A percentile compares a stretch with the other conserved stretches of the same genome.
These are phyloP conservation scores for Steatocranus sp. DNA, from an alignment of 2,797 vertebrate genomes.

Conservation along the genomic window DNA sequence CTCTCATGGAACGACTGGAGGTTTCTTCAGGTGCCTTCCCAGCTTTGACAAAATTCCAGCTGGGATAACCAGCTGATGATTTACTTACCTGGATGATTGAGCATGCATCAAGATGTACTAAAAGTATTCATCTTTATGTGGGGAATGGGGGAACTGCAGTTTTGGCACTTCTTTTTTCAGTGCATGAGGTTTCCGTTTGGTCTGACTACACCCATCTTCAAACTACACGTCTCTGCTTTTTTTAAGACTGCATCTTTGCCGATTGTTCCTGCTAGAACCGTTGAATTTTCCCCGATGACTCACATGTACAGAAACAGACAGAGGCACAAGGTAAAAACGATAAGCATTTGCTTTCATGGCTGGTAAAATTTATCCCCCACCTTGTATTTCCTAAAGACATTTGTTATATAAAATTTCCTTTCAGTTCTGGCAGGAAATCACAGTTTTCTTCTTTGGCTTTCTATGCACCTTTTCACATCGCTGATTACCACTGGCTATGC, in stretches of 20 bases:
- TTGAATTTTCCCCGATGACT: rapidly evolving
- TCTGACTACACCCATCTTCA: not conserved
- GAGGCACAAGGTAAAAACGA: rapidly evolving
- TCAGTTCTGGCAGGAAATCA: not conserved
- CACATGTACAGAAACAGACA: not conserved
- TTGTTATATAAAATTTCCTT: not conserved
- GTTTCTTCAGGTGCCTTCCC: not conserved
- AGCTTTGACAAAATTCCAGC: not conserved
- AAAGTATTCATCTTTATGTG: not conserved
- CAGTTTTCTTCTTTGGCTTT: not conserved
- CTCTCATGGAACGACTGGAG: rapidly evolving
- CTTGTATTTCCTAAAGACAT: not conserved
- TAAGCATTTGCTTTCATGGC: not conserved
- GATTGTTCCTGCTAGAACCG: not conserved
- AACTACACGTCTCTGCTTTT: not conserved
- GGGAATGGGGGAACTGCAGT: not conserved
- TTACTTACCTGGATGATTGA: not conserved
- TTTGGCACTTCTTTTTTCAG: not conserved
- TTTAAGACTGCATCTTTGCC: rapidly evolving
- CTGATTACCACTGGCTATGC: not conserved
- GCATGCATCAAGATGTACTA: not conserved
- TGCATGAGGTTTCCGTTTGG: rapidly evolving
- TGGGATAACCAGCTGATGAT: not conserved
- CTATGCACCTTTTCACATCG: not conserved
- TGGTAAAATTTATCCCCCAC: not conserved